Base-by-base conservation (phyloP, 2,113 vertebrate genomes). In the Entelurus aequoreus region DNA sequence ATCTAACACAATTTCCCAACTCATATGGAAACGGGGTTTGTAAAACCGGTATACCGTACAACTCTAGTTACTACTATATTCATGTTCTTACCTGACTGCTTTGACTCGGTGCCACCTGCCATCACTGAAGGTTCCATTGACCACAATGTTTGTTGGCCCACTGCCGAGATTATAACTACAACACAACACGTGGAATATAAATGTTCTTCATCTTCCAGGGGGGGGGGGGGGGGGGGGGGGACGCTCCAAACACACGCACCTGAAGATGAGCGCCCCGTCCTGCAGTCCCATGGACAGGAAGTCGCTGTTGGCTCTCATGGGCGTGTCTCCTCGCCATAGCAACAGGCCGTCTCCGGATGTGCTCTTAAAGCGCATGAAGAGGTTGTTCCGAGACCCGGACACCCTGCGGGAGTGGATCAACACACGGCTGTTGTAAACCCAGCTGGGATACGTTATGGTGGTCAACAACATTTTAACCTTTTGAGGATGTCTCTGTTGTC, bases 331-430 rank as follows among this genome's bases (percentile, higher is more conserved):
- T 54, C 94, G 87, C 97, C 97, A 99, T 52, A 98, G 81, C 81
- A 98, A 54, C 70, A 99, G 87, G 5, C 97, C 97, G 0, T 98
- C 94, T 58, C 89, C 92, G 66, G 91, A 89, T 7, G 90, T 92
- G n/a, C 95, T 95, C 85, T 94, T 97, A 80, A 99, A 99, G 50
- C 93, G 92, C 92, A 98, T 92, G 76, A 98, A 98, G 0, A 93
- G 86, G 0, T 92, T 98, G 0, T 92, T 93, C 77, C 95, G 93
- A 56, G 93, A 90, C 38, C 97, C 97, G 2, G 96, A 94, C 1
- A 96, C 89, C 77, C 95, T 98, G 75, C 49, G 54, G 54, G 46
- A 52, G 36, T 9, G 15, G 6, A 42, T 5, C 21, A 48, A 36
- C 47, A 9, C 40, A 38, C 36, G 8, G 8, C 44, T 4, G 12